phyloP scores from a whole-genome alignment of 2,888 invertebrate genomes.

The Cremastobaeus sp. region DNA sequence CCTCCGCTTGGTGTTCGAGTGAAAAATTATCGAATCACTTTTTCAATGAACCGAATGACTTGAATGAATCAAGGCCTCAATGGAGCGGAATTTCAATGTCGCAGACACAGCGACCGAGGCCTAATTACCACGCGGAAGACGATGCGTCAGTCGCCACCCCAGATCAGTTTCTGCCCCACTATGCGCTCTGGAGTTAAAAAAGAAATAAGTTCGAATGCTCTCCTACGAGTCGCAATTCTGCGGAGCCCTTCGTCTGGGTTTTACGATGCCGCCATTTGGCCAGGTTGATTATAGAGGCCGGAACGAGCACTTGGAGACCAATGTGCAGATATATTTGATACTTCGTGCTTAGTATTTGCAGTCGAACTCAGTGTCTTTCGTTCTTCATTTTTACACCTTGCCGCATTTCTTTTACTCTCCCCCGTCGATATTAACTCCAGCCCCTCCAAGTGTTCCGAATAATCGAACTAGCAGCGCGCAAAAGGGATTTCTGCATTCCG shows the following conservation, averaged over 20 bases:
- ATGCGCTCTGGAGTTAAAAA: conserved; percentile 51
- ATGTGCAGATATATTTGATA: conserved; percentile 59
- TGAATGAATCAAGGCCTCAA: too few species aligned
- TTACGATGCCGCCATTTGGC: conserved; percentile 59
- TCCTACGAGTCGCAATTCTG: conserved; percentile 48
- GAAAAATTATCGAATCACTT: background rate
- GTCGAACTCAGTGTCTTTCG: conserved; percentile 41
- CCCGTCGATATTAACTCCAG: conserved; percentile 15
- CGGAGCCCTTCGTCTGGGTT: conserved; percentile 54
- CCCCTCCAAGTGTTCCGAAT: conserved; percentile 25
- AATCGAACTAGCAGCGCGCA: conserved; percentile 7
- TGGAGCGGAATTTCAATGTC: too few species aligned
- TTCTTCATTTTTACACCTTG: conserved; percentile 44
- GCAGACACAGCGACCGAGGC: too few species aligned
- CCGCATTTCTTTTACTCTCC: conserved; percentile 3
- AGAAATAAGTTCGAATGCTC: conserved; percentile 55
- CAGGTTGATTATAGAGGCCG: conserved; percentile 57
- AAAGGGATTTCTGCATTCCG: too few species aligned
- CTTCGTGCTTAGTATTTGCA: conserved; percentile 49
- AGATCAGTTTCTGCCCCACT: too few species aligned
- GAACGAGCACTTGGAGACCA: conserved; percentile 59
- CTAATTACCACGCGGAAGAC: too few species aligned
- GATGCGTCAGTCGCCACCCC: too few species aligned
- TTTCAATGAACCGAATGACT: too few species aligned
- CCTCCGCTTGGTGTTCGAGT: background rate